Evolutionary conservation across 1,140 invertebrate species (phyloP), one percentile per base, ranked within the genome.

Genomic region (Lerema accius): DNA sequence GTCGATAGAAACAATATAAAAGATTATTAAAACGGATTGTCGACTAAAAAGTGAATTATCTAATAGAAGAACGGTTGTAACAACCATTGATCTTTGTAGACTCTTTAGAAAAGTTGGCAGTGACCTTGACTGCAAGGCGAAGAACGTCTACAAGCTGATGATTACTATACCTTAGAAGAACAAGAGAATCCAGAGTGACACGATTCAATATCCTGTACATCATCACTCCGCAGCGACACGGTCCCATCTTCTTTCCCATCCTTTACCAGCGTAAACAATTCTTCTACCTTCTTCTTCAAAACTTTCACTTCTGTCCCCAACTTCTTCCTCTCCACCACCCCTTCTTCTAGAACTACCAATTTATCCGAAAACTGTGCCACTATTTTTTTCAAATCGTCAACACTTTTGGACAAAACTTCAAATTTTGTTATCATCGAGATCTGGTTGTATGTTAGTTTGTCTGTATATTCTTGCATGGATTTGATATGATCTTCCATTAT

Each of bases 241-340:
- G 84, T 87, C 0, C 67, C 73, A n/a, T 86, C 81, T 23, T 85
- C 85, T 19, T 87, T 89, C 0, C 80, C 79, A 3, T 89, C 86
- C 26, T 86, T 87, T 4, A 87, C 80, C 15, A 84, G 81, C 3
- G 67, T 60, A 17, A 73, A 86, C 4, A 89, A 42, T 14, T 89
- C 82, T 28, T 87, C 83, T 45, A 89, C 72, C 23, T 80, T 69
- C 10, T 65, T 78, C 67, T 79, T 84, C 39, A 89, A 14, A n/a
- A 59, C 28, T 13, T 67, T 79, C 0, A 89, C 67, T 10, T 88
- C 85, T n/a, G 50, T 50, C 26, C 71, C 81, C 4, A 84, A 17
- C 51, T 67, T 82, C 40, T 65, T 74, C 3, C 65, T 73, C 42
- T 86, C 77, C 4, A 39, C 40, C 0, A 72, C 46, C 7, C 67